phyloP scores from a whole-genome alignment of 2,888 invertebrate genomes.

The Piscicola geometra region DNA sequence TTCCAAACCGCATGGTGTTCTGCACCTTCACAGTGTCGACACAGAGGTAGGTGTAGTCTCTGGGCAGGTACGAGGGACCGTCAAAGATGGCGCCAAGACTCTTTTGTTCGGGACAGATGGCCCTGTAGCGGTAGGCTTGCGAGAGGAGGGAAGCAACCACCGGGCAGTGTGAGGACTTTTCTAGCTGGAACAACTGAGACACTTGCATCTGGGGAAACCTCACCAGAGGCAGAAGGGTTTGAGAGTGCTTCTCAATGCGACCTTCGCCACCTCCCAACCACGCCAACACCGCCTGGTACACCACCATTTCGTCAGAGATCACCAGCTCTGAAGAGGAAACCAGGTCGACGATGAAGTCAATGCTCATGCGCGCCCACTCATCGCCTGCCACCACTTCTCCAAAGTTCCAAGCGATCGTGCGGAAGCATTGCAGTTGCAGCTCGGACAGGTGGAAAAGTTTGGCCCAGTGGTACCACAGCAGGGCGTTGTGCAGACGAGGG shows the following conservation, averaged over 20 bases:
- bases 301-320: conserved; percentile 48
- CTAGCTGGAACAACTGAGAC: conserved; percentile 49
- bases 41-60: conserved; percentile 52
- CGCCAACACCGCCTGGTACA: conserved; percentile 48
- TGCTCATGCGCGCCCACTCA: conserved; percentile 54
- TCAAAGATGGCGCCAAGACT: conserved; percentile 49
- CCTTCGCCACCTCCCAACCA: conserved; percentile 51
- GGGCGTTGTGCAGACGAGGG: conserved; percentile 52
- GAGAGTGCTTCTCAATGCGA: conserved; percentile 43
- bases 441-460: conserved; percentile 52
- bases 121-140: conserved; percentile 54
- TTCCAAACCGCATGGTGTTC: conserved; percentile 54
- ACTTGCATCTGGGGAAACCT: conserved; percentile 55
- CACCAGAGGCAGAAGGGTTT: conserved; percentile 50
- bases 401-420: conserved; percentile 55
- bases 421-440: conserved; percentile 51
- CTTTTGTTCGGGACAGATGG: conserved; percentile 50
- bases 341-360: conserved; percentile 53
- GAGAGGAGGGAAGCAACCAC: conserved; percentile 49
- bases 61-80: conserved; percentile 50
- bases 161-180: conserved; percentile 43
- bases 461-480: conserved; percentile 55
- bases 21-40: conserved; percentile 55
- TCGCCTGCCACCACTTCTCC: conserved; percentile 49
- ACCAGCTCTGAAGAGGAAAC: conserved; percentile 52